Conservation (phyloP, 1,140 invertebrate species). For the Catajapyx aquilonaris region DNA sequence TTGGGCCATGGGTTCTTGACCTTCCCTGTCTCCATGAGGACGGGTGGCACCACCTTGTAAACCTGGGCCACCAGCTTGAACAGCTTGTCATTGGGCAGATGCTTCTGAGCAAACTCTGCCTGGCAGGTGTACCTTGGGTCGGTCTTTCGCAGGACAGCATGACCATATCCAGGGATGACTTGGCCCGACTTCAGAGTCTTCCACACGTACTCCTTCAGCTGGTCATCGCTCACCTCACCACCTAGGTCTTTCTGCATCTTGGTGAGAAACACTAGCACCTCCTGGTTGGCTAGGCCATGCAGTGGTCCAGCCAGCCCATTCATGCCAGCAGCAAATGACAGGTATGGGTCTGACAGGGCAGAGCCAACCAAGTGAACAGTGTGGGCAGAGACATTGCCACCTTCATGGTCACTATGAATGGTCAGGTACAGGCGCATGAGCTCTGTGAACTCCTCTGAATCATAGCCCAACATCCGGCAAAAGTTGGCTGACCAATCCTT, state of each 20-base stretch:
- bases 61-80: constrained; percentile 74
- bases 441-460: constrained; percentile 68
- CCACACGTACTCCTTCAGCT: constrained; percentile 83
- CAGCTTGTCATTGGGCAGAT: constrained; percentile 74
- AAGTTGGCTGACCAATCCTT: constrained; percentile 94
- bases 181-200: constrained; percentile 85
- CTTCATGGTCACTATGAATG: constrained; percentile 90
- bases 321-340: constrained; percentile 83
- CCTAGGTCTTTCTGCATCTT: constrained; percentile 61
- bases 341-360: constrained; percentile 82
- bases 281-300: constrained; percentile 90
- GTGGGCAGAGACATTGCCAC: constrained; percentile 89
- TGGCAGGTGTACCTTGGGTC: constrained; percentile 89
- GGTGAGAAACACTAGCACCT: constrained; percentile 66
- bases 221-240: constrained; percentile 58
- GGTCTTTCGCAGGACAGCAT: constrained; percentile 89
- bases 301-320: constrained; percentile 88
- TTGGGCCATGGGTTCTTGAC: constrained; percentile 99
- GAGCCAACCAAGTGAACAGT: constrained; percentile 87
- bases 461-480: constrained; percentile 76
- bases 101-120: constrained; percentile 83
- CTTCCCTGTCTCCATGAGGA: constrained; percentile 83
- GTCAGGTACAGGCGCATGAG: constrained; percentile 87
- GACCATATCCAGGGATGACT: constrained; percentile 91
- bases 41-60: constrained; percentile 87